Conservation (phyloP, 2,113 vertebrate species). For the Clinocottus analis region DNA sequence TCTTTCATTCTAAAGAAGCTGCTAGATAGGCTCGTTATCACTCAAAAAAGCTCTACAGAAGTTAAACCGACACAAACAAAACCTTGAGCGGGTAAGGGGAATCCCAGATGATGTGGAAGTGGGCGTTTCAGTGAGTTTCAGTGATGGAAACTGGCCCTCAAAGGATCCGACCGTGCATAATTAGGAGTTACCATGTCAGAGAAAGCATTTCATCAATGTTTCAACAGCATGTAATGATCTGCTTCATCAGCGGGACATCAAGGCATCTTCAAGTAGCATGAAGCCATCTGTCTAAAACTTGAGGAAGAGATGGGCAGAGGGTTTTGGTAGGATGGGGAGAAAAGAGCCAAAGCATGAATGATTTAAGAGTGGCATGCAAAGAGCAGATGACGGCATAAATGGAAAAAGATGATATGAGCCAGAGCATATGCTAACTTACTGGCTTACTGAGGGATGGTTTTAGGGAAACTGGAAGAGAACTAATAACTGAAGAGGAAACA, state of each 20-base stretch:
- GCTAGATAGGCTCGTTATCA: not conserved
- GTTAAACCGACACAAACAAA: not conserved
- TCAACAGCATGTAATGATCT: conserved; percentile 43
- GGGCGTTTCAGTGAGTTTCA: not conserved
- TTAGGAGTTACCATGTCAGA: conserved; percentile 21
- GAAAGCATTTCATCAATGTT: conserved; percentile 51
- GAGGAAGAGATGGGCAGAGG: too few relatives aligned
- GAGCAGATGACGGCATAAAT: conserved; percentile 67
- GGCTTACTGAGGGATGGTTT: conserved; percentile 19
- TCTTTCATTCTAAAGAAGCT: not conserved
- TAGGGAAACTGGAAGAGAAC: conserved; percentile 25
- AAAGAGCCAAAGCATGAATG: conserved; percentile 60
- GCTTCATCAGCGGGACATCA: conserved; percentile 32
- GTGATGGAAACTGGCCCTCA: not conserved
- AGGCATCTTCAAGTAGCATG: conserved; percentile 38
- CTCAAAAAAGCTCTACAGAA: not conserved
- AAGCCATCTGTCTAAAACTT: conserved; percentile 43
- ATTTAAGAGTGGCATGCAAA: conserved; percentile 60
- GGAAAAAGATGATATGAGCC: conserved; percentile 47
- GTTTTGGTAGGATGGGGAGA: conserved; percentile 34
- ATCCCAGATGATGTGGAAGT: not conserved
- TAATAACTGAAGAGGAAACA: conserved; percentile 20
- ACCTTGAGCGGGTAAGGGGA: not conserved
- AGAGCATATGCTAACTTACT: conserved; percentile 45
- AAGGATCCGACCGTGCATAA: conserved; percentile 33